A percentile compares a stretch with the other conserved stretches of the same genome.
Conservation (phyloP, 2,888 invertebrate species). For the Agrotis segetum region DNA sequence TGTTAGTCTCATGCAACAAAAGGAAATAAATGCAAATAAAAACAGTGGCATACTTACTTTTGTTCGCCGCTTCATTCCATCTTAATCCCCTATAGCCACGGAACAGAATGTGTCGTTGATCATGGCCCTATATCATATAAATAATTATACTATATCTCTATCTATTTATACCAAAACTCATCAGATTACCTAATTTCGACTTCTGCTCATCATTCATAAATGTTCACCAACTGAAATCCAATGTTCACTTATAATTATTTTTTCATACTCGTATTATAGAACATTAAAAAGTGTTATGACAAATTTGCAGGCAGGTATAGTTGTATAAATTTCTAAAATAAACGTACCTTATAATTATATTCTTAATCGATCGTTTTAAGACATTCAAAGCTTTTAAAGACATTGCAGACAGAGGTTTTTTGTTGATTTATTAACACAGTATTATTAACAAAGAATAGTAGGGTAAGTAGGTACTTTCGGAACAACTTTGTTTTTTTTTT, state of each 20-base stretch:
- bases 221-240: neutral
- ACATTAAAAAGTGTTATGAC: neutral
- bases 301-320: neutral
- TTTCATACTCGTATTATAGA: too few species aligned
- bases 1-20: too few species aligned
- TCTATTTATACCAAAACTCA: neutral
- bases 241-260: too few species aligned
- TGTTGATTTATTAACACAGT: neutral
- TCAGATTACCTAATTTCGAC: too few species aligned
- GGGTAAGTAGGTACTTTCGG: neutral
- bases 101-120: too few species aligned
- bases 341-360: neutral
- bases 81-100: too few species aligned
- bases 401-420: too few species aligned
- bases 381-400: conserved; percentile 12
- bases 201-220: neutral
- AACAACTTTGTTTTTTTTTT: conserved; percentile 11
- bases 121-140: too few species aligned
- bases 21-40: neutral
- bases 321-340: neutral
- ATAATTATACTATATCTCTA: too few species aligned
- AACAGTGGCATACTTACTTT: too few species aligned
- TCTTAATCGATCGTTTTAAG: neutral
- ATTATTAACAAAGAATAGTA: conserved; percentile 3
- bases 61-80: too few species aligned